Base-by-base conservation (phyloP, 2,888 invertebrate genomes). In the Cerceris rybyensis region DNA sequence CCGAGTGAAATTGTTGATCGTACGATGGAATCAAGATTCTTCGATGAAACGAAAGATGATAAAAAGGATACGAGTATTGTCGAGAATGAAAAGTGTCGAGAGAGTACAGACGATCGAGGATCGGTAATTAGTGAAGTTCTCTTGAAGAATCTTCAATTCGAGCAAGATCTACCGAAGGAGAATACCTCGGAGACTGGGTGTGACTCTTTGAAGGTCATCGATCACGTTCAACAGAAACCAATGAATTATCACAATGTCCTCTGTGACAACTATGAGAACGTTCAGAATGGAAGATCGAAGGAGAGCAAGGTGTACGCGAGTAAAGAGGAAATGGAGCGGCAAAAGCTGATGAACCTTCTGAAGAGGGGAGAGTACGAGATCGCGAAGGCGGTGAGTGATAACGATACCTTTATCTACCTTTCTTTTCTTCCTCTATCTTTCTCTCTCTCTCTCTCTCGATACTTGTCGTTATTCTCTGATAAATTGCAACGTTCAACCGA, bases 251-350 rank as follows among this genome's bases (percentile, higher is more conserved):
- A 87, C 50, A 90, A 89, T 65, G 88, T 90, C 6, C 68, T 90
- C 59, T 88, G 88, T 75, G 89, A 90, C 70, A 86, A 90, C 84
- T 90, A 90, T 76, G 86, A 84, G 64, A 87, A 85, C 61, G 61
- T 82, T 71, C 82, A 70, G 46, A 80, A 87, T 41, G 70, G 74
- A 13, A 80, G 78, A 57, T 73, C 75, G 6, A 81, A 86, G 61
- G 86, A 85, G 65, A 85, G 60, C 58, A 87, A 90, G 80, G 82
- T 90, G 54, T 88, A 89, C 75, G 86, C 87, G 77, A 89, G 89
- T 78, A 90, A 88, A 82, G 90, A 90, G 63, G 89, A 90, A 66
- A 87, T 88, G 86, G 90, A 90, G 82, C 85, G 88, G 9, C 88
- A 86, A 69, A 89, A 86, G 79, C 73, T 91, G 78, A 88, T 90